A percentile compares a stretch with the other conserved stretches of the same genome.
phyloP scores from a whole-genome alignment of 2,113 vertebrate species.

The Brevimyrus niger region DNA sequence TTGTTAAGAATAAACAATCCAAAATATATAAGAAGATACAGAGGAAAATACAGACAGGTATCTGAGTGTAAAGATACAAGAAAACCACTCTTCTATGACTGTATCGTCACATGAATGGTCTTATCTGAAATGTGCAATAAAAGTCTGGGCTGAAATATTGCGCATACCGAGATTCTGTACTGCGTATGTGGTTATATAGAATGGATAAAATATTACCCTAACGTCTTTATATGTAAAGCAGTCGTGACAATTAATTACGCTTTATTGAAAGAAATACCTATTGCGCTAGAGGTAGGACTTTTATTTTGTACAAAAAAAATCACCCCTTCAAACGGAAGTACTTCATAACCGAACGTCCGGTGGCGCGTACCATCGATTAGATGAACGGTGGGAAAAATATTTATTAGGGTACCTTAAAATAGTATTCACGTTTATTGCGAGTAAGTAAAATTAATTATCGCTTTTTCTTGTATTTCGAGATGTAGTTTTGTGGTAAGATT shows the following conservation, averaged over 20 bases:
- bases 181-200: not conserved
- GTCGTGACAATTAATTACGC: not conserved
- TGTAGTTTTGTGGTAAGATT: not conserved
- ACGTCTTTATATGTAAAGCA: not conserved
- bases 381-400: not conserved
- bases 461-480: not conserved
- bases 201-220: not conserved
- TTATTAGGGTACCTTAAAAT: not conserved
- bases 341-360: not conserved
- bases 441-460: not conserved
- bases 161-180: not conserved
- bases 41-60: not conserved
- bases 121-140: not conserved
- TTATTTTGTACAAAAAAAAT: not conserved
- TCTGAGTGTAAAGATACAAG: not conserved
- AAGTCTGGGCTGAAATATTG: not conserved
- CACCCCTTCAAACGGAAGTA: not conserved
- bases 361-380: not conserved
- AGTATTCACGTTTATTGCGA: not conserved
- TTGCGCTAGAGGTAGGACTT: not conserved
- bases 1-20: not conserved
- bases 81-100: not conserved
- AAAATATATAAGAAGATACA: not conserved
- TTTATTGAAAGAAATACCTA: not conserved
- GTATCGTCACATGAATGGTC: not conserved